Evolutionary conservation across 2,888 invertebrate species (phyloP).

Genomic region (Drosophila rubida): DNA sequence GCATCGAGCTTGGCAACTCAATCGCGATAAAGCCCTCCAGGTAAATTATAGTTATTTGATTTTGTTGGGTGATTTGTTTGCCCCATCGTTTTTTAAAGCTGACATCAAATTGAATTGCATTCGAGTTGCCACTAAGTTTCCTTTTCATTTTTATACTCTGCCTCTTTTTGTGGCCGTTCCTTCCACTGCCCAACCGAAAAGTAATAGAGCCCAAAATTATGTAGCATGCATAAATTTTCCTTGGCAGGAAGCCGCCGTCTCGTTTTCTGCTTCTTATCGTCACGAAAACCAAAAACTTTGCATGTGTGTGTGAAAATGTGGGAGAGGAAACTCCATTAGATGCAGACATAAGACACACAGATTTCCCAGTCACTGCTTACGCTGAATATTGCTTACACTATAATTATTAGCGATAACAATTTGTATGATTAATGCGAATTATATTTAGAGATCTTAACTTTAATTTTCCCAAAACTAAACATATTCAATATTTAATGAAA

Average conservation of each 20-base stretch:
- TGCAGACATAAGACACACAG: slow-evolving; percentile 48
- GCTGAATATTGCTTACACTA: slow-evolving; percentile 28
- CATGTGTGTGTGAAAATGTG: slow-evolving; percentile 29
- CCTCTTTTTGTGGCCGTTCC: slow-evolving; percentile 1
- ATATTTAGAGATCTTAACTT: neutral
- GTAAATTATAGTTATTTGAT: slow-evolving; percentile 81
- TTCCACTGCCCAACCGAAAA: slow-evolving; percentile 56
- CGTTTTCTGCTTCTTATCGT: slow-evolving; percentile 71
- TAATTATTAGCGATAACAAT: neutral
- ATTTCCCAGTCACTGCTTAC: neutral
- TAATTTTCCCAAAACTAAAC: neutral
- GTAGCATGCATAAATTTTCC: slow-evolving; percentile 76
- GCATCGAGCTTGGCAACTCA: slow-evolving; percentile 63
- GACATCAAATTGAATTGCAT: slow-evolving; percentile 78
- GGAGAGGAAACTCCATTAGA: slow-evolving; percentile 72
- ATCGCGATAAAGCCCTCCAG: slow-evolving; percentile 74
- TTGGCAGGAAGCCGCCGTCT: slow-evolving; percentile 73
- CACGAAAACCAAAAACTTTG: slow-evolving; percentile 70
- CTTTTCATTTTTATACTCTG: slow-evolving; percentile 11
- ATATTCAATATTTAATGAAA: no score
- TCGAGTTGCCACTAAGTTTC: slow-evolving; percentile 46
- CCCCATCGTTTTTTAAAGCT: slow-evolving; percentile 65
- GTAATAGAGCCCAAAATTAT: slow-evolving; percentile 76
- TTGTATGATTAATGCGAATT: neutral
- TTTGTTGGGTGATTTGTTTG: slow-evolving; percentile 78